Conservation (phyloP, 2,797 vertebrate genomes). For the Hirundo rustica region DNA sequence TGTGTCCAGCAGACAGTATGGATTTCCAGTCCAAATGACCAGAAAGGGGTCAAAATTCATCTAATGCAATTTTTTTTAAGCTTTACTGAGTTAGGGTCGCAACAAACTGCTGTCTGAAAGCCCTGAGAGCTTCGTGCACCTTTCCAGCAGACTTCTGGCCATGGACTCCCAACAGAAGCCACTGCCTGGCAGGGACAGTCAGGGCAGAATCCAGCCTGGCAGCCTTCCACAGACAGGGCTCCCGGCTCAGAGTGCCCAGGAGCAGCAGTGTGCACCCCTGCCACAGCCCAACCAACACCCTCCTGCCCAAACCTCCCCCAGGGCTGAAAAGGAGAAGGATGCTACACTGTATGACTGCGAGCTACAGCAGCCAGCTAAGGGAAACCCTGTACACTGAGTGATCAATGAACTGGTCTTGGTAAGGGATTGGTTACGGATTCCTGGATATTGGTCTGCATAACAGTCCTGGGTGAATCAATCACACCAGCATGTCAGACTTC, state of each 20-base stretch:
- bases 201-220: background rate
- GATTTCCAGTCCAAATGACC: background rate
- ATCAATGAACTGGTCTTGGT: background rate
- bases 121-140: background rate
- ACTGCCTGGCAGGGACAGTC: background rate
- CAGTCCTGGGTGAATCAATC: background rate
- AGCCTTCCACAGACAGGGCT: background rate
- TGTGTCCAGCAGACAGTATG: background rate
- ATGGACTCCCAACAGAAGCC: background rate
- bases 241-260: background rate
- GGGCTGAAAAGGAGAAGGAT: background rate
- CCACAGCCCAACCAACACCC: background rate
- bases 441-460: background rate
- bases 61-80: background rate
- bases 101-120: background rate
- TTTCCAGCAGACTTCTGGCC: background rate
- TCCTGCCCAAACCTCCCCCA: background rate
- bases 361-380: background rate
- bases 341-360: accelerated
- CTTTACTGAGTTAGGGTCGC: background rate
- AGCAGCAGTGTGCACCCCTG: background rate
- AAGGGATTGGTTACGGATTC: background rate
- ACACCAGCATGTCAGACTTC: background rate
- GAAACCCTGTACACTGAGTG: background rate
- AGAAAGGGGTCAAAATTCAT: background rate